These are phyloP conservation scores for Acropternis orthonyx DNA, from an alignment of 2,797 vertebrate species.

Conservation along the genomic window DNA sequence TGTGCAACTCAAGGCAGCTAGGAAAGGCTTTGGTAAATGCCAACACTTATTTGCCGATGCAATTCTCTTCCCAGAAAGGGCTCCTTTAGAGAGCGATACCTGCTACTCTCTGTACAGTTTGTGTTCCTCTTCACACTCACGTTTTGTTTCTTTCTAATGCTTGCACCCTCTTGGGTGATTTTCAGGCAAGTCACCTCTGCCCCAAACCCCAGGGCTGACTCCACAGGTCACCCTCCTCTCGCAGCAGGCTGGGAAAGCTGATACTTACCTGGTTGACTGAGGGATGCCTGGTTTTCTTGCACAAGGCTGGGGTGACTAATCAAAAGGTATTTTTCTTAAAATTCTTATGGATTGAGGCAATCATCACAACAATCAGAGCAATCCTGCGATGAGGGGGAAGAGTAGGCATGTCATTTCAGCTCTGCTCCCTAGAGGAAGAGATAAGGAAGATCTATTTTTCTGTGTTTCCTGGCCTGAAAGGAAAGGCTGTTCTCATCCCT, in stretches of 20 bases:
- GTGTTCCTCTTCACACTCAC: neutral
- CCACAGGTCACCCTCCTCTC: neutral
- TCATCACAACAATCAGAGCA: constrained; percentile 39
- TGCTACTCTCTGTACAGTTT: neutral
- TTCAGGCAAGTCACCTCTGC: neutral
- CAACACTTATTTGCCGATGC: neutral
- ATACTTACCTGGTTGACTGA: neutral
- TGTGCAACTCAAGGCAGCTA: neutral
- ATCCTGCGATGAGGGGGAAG: neutral
- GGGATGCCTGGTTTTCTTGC: neutral
- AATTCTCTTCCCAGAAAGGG: neutral
- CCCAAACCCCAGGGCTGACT: neutral
- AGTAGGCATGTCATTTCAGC: neutral
- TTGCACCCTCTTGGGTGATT: neutral
- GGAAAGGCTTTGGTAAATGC: constrained; percentile 11
- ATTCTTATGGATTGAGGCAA: constrained; percentile 8
- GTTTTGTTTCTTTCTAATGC: neutral
- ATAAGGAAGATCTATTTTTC: constrained; percentile 14
- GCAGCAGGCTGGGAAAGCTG: neutral
- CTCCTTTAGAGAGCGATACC: neutral
- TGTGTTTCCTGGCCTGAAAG: neutral
- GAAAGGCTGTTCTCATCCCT: neutral
- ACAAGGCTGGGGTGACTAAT: neutral
- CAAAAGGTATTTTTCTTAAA: constrained; percentile 36
- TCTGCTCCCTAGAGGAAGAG: constrained; percentile 13